phyloP scores from a whole-genome alignment of 2,888 invertebrate species.

The Chelonus formosanus region DNA sequence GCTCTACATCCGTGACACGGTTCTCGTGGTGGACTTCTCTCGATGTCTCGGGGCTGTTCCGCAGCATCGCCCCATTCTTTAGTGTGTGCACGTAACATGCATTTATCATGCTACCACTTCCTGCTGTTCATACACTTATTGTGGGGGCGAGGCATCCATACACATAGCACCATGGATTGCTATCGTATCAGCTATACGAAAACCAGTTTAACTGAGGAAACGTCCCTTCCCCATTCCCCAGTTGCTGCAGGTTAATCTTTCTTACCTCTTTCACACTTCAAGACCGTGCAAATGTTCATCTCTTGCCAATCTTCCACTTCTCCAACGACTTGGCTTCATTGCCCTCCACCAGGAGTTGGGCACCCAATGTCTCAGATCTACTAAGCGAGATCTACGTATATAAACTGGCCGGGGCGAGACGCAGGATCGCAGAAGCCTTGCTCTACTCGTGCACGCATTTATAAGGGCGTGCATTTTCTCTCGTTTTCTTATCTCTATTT shows the following conservation, averaged over 20 bases:
- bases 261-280: conserved; percentile 29
- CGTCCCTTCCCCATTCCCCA: background rate
- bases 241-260: conserved; percentile 2
- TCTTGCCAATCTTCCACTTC: conserved; percentile 18
- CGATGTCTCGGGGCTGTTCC: conserved; percentile 24
- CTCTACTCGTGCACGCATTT: conserved; percentile 56
- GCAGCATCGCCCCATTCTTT: conserved; percentile 14
- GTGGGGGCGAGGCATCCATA: conserved; percentile 1
- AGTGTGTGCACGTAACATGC: conserved; percentile 4
- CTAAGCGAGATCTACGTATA: conserved; percentile 62
- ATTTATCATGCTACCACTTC: conserved; percentile 26
- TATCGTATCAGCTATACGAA: background rate
- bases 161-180: too few species aligned
- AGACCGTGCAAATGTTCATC: conserved; percentile 22
- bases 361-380: conserved; percentile 45
- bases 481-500: background rate
- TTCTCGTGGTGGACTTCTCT: conserved; percentile 53
- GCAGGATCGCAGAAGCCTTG: conserved; percentile 60
- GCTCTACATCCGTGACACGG: conserved; percentile 65
- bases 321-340: conserved; percentile 36
- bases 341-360: conserved; percentile 48
- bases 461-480: conserved; percentile 32
- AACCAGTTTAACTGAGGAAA: conserved; percentile 28
- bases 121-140: background rate
- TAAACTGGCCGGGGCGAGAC: conserved; percentile 62